Evolutionary conservation across 1,140 invertebrate genomes (phyloP).

Genomic region (Neodiprion virginianus): DNA sequence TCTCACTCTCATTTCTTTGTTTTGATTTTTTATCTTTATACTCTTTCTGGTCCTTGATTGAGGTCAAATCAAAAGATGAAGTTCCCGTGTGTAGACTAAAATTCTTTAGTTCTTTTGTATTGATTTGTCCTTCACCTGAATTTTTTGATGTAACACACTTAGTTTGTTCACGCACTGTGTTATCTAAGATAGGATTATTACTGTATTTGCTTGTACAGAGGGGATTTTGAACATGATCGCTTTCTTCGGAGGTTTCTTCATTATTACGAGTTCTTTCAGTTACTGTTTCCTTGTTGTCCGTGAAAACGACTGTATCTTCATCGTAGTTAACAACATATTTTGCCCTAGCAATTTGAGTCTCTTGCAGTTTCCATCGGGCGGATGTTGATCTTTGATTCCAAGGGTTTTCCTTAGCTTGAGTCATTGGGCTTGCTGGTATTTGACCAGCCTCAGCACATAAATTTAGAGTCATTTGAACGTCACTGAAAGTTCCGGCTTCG

Average conservation of each 20-base stretch:
- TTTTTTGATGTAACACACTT: neutral
- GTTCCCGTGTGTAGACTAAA: neutral
- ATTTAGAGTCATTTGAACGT: constrained; percentile 51
- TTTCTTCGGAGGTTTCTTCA: neutral
- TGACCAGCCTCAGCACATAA: constrained; percentile 55
- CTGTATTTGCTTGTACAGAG: neutral
- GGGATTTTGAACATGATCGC: neutral
- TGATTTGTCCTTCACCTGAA: neutral
- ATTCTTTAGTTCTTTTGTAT: neutral
- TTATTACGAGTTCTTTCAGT: no score
- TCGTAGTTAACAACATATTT: constrained; percentile 55
- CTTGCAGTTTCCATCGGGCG: constrained; percentile 16
- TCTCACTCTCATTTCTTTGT: neutral
- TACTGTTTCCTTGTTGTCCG: constrained; percentile 43
- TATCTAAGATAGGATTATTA: neutral
- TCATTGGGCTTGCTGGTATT: constrained; percentile 56
- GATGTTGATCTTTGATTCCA: constrained; percentile 34
- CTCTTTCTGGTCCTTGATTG: neutral
- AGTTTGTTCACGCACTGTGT: neutral
- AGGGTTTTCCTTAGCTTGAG: constrained; percentile 43
- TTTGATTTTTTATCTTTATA: neutral
- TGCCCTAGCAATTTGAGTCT: constrained; percentile 41
- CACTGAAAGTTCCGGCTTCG: constrained; percentile 47
- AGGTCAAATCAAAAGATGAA: neutral
- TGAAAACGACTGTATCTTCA: constrained; percentile 50